phyloP scores from a whole-genome alignment of 2,888 invertebrate species.

The Sthenelais limicola region DNA sequence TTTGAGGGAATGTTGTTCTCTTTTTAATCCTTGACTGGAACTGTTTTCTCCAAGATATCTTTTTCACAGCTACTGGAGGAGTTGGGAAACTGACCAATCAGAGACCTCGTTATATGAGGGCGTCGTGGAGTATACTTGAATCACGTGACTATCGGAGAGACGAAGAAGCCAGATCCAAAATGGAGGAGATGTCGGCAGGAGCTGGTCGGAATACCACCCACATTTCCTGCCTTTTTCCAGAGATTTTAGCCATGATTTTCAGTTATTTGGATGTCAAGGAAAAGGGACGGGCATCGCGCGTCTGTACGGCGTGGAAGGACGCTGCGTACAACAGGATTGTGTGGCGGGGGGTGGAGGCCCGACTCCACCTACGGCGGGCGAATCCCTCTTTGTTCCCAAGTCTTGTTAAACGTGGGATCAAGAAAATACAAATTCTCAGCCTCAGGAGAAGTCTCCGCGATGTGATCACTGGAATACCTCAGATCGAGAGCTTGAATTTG shows the following conservation, averaged over 20 bases:
- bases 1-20: no score
- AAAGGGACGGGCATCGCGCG: conserved; percentile 91
- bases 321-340: conserved; percentile 93
- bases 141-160: conserved; percentile 37
- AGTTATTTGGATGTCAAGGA: conserved; percentile 89
- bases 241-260: conserved; percentile 92
- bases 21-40: no score
- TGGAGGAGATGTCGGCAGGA: conserved; percentile 29
- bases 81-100: no score
- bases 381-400: conserved; percentile 89
- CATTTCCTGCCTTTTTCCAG: conserved; percentile 91
- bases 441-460: conserved; percentile 86
- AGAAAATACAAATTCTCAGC: conserved; percentile 90
- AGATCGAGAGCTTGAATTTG: conserved; percentile 88
- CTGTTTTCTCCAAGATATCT: no score
- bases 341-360: conserved; percentile 94
- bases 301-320: conserved; percentile 87
- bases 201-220: conserved; percentile 67
- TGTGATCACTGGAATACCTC: conserved; percentile 87
- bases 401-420: conserved; percentile 88
- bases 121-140: background rate
- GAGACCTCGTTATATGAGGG: background rate
- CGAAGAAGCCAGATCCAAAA: conserved; percentile 42
- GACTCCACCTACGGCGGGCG: conserved; percentile 85
- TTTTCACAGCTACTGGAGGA: no score